Evolutionary conservation across 1,140 invertebrate species (phyloP).

Genomic region (Drosophila burlai): DNA sequence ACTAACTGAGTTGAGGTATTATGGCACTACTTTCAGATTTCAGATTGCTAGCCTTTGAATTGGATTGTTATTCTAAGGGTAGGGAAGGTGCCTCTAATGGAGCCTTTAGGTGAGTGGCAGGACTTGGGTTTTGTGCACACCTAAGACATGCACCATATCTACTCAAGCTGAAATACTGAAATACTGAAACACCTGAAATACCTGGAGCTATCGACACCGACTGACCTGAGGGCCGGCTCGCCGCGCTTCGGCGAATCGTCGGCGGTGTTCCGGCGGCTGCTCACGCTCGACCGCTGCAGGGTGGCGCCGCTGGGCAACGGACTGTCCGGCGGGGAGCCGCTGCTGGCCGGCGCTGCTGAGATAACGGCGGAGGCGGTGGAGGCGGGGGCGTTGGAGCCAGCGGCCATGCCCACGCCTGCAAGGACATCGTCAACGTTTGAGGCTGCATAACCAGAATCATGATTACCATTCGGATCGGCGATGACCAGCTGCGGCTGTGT

Average conservation of each 20-base stretch:
- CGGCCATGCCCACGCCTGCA: conserved; percentile 75
- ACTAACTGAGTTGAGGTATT: conserved; percentile 8
- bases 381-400: conserved; percentile 22
- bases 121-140: background rate
- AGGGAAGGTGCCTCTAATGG: background rate
- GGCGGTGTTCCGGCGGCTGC: conserved; percentile 71
- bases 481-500: conserved; percentile 85
- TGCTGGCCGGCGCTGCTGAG: conserved; percentile 59
- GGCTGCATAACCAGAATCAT: conserved; percentile 92
- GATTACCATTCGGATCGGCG: conserved; percentile 91
- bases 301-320: conserved; percentile 85
- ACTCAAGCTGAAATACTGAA: background rate
- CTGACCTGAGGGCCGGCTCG: conserved; percentile 81
- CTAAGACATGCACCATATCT: background rate
- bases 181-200: conserved; percentile 11
- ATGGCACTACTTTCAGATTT: conserved; percentile 27
- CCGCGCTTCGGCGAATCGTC: conserved; percentile 80
- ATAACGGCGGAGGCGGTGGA: conserved; percentile 11
- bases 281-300: conserved; percentile 78
- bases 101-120: background rate
- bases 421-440: conserved; percentile 88
- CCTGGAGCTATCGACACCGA: conserved; percentile 50
- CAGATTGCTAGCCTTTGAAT: background rate
- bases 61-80: background rate
- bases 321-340: conserved; percentile 86